Base-by-base conservation (phyloP, 2,797 vertebrate species). In the Vipera ursinii region DNA sequence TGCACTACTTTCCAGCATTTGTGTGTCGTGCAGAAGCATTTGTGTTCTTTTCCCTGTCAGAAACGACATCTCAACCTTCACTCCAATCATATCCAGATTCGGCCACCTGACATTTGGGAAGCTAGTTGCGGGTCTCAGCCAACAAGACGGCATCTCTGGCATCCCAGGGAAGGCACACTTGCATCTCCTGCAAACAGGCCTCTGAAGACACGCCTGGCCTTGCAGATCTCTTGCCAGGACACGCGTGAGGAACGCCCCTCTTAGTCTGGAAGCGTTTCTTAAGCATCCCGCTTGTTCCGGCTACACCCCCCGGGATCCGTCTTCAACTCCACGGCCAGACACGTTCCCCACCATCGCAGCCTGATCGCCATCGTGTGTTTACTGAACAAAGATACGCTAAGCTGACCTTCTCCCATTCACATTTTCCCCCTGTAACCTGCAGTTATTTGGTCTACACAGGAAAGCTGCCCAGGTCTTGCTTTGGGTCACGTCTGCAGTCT, bases 231-330 rank as follows among this genome's bases (percentile, higher is more conserved):
- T 73, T 20, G 17, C 15, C n/a, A 38, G n/a, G n/a, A 38, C 14
- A 32, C 0, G 2, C 65, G 17, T 32, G 14, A 69, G 65, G 65
- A n/a, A 2, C 14, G 7, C 6, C 14, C 2, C 0, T 15, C n/a
- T 69, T 32, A 32, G 14, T 17, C n/a, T 7, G n/a, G n/a, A n/a
- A 73, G 65, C 5, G 0, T 38, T 13, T 17, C 14, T 73, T 73
- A 38, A 38, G 65, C n/a, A 38, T 73, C n/a, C 15, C 65, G 20
- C n/a, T 15, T 38, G 65, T 15, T 3, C 65, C 3, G 15, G 32
- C 32, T 38, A 53, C 9, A 53, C 51, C 51, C 51, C 7, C 51
- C 51, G 2, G 51, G 51, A 9, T 38, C 15, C 15, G 38, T 15
- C 32, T 38, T 73, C 65, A 73, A 32, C 32, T 73, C 65, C 65